Evolutionary conservation across 2,113 vertebrate species (phyloP).

Genomic region (Dissostichus mawsoni): DNA sequence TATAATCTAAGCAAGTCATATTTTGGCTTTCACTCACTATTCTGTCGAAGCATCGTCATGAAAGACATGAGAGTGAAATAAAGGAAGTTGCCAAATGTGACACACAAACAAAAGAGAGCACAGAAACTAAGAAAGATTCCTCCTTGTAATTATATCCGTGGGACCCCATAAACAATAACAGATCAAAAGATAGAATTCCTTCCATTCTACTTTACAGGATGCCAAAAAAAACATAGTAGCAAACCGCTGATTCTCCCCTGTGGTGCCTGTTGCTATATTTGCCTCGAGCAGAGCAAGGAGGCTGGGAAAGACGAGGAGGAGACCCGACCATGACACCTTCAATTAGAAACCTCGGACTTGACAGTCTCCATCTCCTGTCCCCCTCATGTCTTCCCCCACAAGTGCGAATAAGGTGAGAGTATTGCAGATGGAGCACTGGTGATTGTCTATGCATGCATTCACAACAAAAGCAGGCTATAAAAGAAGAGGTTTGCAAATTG

Average conservation of each 20-base stretch:
- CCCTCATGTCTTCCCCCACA: slow-evolving; percentile 10
- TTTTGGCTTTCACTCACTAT: slow-evolving; percentile 11
- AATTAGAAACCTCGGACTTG: slow-evolving; percentile 47
- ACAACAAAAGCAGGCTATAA: neutral
- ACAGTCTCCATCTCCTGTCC: slow-evolving; percentile 24
- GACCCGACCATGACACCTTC: slow-evolving; percentile 61
- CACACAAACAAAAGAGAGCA: slow-evolving; percentile 22
- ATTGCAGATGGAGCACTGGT: slow-evolving; percentile 5
- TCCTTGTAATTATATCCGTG: slow-evolving; percentile 31
- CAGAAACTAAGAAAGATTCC: slow-evolving; percentile 10
- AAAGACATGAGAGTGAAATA: neutral
- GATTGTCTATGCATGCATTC: neutral
- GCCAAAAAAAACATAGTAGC: slow-evolving; percentile 64
- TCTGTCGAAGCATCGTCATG: neutral
- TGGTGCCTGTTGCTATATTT: slow-evolving; percentile 75
- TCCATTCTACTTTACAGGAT: slow-evolving; percentile 30
- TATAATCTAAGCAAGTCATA: slow-evolving; percentile 1
- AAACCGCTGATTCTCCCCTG: slow-evolving; percentile 54
- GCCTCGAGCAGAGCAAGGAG: slow-evolving; percentile 44
- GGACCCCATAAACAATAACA: slow-evolving; percentile 34
- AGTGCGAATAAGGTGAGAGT: slow-evolving; percentile 14
- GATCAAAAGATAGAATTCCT: slow-evolving; percentile 61
- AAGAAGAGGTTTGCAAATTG: neutral
- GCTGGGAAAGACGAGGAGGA: slow-evolving; percentile 71
- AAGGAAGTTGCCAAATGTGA: neutral